These are phyloP conservation scores for Pogonomyrmex barbatus DNA, from an alignment of 1,140 invertebrate species.

Conservation along the genomic window DNA sequence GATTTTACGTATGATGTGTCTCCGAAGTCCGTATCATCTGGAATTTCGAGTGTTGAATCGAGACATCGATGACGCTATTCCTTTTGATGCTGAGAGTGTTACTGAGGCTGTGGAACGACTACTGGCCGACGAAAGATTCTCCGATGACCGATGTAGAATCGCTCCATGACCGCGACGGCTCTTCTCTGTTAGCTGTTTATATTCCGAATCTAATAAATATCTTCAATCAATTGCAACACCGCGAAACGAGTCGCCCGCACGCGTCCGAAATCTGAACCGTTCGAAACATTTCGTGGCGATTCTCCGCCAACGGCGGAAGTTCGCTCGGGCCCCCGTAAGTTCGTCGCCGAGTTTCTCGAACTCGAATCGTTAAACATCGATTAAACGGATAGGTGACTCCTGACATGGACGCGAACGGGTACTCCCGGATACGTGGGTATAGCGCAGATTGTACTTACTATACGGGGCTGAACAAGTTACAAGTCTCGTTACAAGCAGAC, in stretches of 20 bases:
- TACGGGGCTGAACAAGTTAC: conserved; percentile 52
- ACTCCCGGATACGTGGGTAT: conserved; percentile 32
- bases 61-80: conserved; percentile 76
- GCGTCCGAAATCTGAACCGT: conserved; percentile 67
- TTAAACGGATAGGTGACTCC: conserved; percentile 71
- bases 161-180: not conserved
- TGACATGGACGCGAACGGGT: conserved; percentile 45
- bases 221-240: not conserved
- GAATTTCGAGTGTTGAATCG: conserved; percentile 64
- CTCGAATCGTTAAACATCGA: conserved; percentile 77
- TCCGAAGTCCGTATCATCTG: not conserved
- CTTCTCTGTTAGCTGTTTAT: too few relatives aligned
- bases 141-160: conserved; percentile 47
- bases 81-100: conserved; percentile 79
- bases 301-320: not conserved
- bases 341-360: conserved; percentile 44
- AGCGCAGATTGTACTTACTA: conserved; percentile 63
- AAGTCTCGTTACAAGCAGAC: conserved; percentile 73
- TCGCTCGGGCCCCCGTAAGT: conserved; percentile 39
- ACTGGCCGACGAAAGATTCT: conserved; percentile 79
- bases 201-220: too few relatives aligned
- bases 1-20: conserved; percentile 74
- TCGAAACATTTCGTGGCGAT: conserved; percentile 41
- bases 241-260: conserved; percentile 58
- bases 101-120: conserved; percentile 79